Conservation (phyloP, 2,888 invertebrate genomes). For the Oscheius sp. region DNA sequence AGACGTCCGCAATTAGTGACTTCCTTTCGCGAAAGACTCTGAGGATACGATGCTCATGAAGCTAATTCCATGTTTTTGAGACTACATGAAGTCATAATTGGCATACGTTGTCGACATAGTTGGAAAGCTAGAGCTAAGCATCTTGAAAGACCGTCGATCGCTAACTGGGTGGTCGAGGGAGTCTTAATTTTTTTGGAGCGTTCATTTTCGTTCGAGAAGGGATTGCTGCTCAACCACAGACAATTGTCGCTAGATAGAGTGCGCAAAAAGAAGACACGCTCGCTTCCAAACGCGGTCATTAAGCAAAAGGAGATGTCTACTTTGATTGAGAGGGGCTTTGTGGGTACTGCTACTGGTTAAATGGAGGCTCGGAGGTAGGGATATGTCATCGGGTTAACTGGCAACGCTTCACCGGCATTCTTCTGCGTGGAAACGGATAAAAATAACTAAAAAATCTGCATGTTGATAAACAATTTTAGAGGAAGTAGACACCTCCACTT, state of each 20-base stretch:
- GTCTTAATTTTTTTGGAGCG: background rate
- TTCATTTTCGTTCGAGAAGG: background rate
- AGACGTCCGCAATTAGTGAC: slow-evolving; percentile 17
- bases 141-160: background rate
- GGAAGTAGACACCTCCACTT: background rate
- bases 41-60: slow-evolving; percentile 1
- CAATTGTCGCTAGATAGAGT: slow-evolving; percentile 14
- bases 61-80: slow-evolving; percentile 18
- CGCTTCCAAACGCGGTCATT: background rate
- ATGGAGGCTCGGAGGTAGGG: no score
- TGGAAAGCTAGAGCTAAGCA: background rate
- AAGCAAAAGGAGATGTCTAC: background rate
- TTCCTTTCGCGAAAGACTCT: background rate
- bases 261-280: slow-evolving; percentile 3
- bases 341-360: no score
- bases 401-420: background rate
- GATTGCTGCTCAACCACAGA: background rate
- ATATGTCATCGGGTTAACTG: no score
- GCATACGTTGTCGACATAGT: slow-evolving; percentile 7
- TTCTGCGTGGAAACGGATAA: background rate
- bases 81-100: slow-evolving; percentile 21
- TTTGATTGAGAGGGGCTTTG: background rate
- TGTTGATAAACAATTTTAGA: background rate
- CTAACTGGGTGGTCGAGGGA: background rate
- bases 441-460: no score